Base-by-base conservation (phyloP, 2,797 vertebrate genomes). In the Falco columbarius region DNA sequence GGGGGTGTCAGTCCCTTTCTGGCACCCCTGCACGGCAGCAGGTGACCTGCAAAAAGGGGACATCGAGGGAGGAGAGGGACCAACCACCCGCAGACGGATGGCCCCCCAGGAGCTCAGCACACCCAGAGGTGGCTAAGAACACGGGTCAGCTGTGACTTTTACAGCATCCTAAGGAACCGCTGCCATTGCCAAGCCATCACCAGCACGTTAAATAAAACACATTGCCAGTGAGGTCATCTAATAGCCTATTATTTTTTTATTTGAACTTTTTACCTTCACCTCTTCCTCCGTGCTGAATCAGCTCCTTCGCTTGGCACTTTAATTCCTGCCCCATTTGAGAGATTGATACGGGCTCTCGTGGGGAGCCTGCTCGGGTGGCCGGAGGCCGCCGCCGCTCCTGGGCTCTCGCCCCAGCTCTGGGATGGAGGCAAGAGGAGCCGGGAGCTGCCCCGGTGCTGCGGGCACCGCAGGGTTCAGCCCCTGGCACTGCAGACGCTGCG, bases 211-310 rank as follows among this genome's bases (percentile, higher is more conserved):
- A 92, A 89, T 90, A 80, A 94, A 94, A 94, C 86, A 54, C 93
- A 89, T 91, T 76, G 90, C 93, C 89, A 58, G 90, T 94, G 96
- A 96, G 95, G 86, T 96, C 96, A 96, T 82, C 95, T 92, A 90
- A 96, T 81, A 72, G 95, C 51, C 84, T 46, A 89, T 90, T 85
- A 90, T 92, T 92, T 76, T 42, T 93, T 80, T 58, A 92, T 94
- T 71, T 96, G 96, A 96, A 97, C 95, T 96, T 93, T 96, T 97
- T 96, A 95, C 96, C 95, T 87, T 96, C 95, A 94, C 90, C 93
- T 96, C 95, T 94, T 92, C 94, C 95, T 92, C 84, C 3, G 14
- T 65, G 92, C 95, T 82, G 93, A 95, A 62, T 97, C 95, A 96
- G 96, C 95, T 85, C 90, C 89, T 94, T 27, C 9, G 0, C 59